Conservation (phyloP, 2,888 invertebrate species). For the Rotaria magnacalcarata region DNA sequence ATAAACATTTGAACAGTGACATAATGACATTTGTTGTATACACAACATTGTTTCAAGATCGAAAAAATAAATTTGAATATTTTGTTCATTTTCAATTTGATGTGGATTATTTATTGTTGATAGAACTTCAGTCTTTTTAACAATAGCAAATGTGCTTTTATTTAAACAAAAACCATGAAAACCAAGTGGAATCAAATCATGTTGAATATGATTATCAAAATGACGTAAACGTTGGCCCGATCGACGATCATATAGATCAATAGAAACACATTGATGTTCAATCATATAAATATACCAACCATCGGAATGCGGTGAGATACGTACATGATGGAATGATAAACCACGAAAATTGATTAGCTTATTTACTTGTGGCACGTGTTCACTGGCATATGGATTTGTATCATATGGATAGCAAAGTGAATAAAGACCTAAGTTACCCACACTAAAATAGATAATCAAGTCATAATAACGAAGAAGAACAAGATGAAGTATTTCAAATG, state of each 20-base stretch:
- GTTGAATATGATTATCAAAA: background rate
- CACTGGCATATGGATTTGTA: background rate
- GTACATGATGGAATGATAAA: background rate
- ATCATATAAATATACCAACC: background rate
- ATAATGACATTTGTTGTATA: background rate
- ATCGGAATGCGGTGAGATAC: background rate
- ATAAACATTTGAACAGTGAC: slow-evolving; percentile 3
- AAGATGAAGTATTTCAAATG: no score
- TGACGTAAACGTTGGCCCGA: slow-evolving; percentile 12
- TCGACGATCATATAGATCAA: slow-evolving; percentile 17
- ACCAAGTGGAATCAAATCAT: slow-evolving; percentile 16
- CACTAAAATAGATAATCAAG: background rate
- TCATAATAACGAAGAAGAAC: no score
- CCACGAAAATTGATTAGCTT: slow-evolving; percentile 1
- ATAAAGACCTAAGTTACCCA: background rate
- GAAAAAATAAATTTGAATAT: background rate
- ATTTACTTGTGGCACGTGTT: background rate
- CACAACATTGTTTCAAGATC: background rate
- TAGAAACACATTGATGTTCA: background rate
- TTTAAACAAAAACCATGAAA: slow-evolving; percentile 14
- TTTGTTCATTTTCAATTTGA: slow-evolving; percentile 7
- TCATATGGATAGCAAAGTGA: slow-evolving; percentile 7
- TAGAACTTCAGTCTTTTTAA: slow-evolving; percentile 5
- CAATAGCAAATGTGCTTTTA: background rate
- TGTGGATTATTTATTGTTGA: slow-evolving; percentile 6